These are phyloP conservation scores for Sarcophaga caerulescens DNA, from an alignment of 2,888 invertebrate genomes.

Conservation along the genomic window DNA sequence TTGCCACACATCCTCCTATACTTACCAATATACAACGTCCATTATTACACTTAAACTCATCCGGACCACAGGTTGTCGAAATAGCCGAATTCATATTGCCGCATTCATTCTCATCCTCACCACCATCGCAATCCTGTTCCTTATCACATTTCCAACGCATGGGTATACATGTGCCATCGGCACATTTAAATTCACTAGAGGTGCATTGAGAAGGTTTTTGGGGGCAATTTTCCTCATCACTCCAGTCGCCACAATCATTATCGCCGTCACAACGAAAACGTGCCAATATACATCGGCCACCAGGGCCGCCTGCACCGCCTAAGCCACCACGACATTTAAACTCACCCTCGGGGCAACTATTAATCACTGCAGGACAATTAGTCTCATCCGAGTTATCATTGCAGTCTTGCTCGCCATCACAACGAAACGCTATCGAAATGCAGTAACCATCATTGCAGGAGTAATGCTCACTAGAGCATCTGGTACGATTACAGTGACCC, in stretches of 20 bases:
- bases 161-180: slow-evolving; percentile 89
- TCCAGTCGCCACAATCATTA: slow-evolving; percentile 94
- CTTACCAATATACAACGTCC: slow-evolving; percentile 88
- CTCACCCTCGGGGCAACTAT: slow-evolving; percentile 87
- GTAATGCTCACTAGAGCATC: slow-evolving; percentile 88
- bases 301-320: slow-evolving; percentile 79
- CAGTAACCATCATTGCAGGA: slow-evolving; percentile 88
- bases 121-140: slow-evolving; percentile 89
- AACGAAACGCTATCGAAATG: slow-evolving; percentile 87
- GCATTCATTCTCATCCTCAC: slow-evolving; percentile 90
- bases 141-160: slow-evolving; percentile 90
- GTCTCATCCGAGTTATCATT: slow-evolving; percentile 86
- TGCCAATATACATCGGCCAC: slow-evolving; percentile 86
- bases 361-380: slow-evolving; percentile 79
- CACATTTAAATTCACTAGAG: slow-evolving; percentile 88
- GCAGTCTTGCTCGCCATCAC: slow-evolving; percentile 88
- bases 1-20: background rate
- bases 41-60: slow-evolving; percentile 88
- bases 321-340: slow-evolving; percentile 87
- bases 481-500: slow-evolving; percentile 86
- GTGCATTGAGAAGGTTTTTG: slow-evolving; percentile 86
- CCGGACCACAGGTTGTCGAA: slow-evolving; percentile 86
- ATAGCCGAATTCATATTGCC: slow-evolving; percentile 82
- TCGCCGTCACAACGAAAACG: slow-evolving; percentile 92
- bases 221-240: slow-evolving; percentile 91